Base-by-base conservation (phyloP, 1,140 invertebrate species). In the Drosophila trapezifrons region DNA sequence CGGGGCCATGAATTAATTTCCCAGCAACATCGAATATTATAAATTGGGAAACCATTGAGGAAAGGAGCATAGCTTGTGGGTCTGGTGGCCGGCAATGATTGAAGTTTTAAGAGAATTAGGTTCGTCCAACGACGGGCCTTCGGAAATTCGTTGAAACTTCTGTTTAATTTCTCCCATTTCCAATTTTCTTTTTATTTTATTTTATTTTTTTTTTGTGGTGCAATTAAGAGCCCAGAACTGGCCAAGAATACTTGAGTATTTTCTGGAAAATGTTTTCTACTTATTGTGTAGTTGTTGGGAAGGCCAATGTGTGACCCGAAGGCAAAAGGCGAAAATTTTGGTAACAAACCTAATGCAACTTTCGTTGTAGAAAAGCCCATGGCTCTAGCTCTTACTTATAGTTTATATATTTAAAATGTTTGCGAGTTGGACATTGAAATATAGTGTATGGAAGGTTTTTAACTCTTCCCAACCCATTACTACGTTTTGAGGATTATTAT, bases 1-100 rank as follows among this genome's bases (percentile, higher is more conserved):
- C 32, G 54, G 32, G 78, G 76, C 42, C 58, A 64, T 56, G 63
- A 80, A 80, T 79, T 80, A 80, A 80, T 80, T 79, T 80, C 18
- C 43, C 46, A 65, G 46, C 57, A 76, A 73, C 63, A 79, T 49
- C 42, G 56, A 69, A 59, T 66, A 77, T 72, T 47, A 66, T 56
- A 66, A 60, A 80, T 77, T 73, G 67, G 52, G 40, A 43, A 58
- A 78, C 29, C 49, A 35, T 20, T 37, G 49, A 12, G 51, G 32
- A 20, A 22, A 54, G 18, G 8, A 12, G n/a, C n/a, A 17, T 5
- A 7, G 29, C 10, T 9, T 12, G 27, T 22, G 32, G 32, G 8
- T 29, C 27, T 32, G 32, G 32, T 15, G 51, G 20, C 32, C 32
- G 51, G 32, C 13, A 59, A 32, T 60, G 56, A 62, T 62, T 60